Evolutionary conservation across 2,888 invertebrate genomes (phyloP), one percentile per base, ranked within the genome.

Genomic region (Gandaritis pyraliata): DNA sequence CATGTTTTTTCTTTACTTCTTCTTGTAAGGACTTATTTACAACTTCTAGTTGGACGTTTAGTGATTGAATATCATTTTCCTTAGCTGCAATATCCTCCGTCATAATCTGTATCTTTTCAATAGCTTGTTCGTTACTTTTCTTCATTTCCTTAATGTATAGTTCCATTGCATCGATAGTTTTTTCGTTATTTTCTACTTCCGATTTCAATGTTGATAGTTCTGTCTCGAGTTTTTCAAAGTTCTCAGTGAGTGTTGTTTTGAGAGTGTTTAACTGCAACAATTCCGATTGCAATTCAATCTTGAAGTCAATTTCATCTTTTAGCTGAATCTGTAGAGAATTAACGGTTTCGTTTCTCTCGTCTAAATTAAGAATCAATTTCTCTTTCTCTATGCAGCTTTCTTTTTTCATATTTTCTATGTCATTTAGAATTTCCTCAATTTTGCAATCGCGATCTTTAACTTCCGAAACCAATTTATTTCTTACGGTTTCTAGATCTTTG

Each of bases 301-400:
- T 88, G 58, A 76, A 83, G 23, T 82, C 65, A 18, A 85, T 84
- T 72, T 88, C 87, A 65, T 81, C 78, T 52, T 84, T 80, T 39
- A 88, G 65, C 70, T 86, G 87, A 52, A 71, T 76, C 72, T 86
- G 81, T 15, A 87, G 68, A 29, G 82, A 73, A 64, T 77, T 75
- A 8, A 84, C 77, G 30, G 72, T 78, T 38, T 81, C 82, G 59
- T 76, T 76, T 60, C 73, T 82, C 72, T 86, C 87, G 54, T 86
- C 82, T 43, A 87, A 70, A 46, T 80, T 77, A 55, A 74, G 74
- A 29, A 65, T 72, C 4, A 83, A 68, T 61, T 75, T 80, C 29
- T 78, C 75, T 54, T 73, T 80, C 61, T 85, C 82, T 53, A 82
- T 77, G 38, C 63, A 71, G 53, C 73, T 74, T 10, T 67, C 58